A percentile compares a stretch with the other conserved stretches of the same genome.
Evolutionary conservation across 35 echinoderm and acorn worm species (phyloP).

Genomic region (Hemicentrotus pulcherrimus): DNA sequence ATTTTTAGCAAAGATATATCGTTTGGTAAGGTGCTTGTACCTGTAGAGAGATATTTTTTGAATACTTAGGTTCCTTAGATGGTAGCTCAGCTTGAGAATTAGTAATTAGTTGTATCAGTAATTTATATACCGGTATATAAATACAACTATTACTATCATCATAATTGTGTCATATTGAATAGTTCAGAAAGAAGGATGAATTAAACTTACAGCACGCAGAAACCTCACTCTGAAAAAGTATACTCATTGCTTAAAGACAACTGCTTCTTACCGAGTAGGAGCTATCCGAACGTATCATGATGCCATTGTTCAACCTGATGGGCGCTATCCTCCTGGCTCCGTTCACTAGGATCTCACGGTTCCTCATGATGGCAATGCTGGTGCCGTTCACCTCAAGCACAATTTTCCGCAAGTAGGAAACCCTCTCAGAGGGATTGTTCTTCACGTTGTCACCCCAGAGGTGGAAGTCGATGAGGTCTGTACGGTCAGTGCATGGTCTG

Average conservation of each 20-base stretch:
- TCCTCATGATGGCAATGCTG: slow-evolving; percentile 45
- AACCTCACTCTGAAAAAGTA: no score
- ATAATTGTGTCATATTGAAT: no score
- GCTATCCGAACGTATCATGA: slow-evolving; percentile 22
- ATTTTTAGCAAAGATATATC: no score
- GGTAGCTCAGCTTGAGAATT: no score
- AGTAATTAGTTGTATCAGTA: no score
- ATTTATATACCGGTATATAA: no score
- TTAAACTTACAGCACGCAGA: no score
- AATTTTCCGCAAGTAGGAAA: slow-evolving; percentile 52
- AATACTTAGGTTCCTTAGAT: no score
- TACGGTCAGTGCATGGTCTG: slow-evolving; percentile 46
- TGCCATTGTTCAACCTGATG: slow-evolving; percentile 4
- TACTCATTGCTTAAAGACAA: background rate
- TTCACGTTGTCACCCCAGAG: slow-evolving; percentile 67
- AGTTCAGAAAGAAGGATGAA: no score
- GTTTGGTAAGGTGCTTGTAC: no score
- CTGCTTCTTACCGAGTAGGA: slow-evolving; percentile 37
- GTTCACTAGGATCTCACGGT: slow-evolving; percentile 50
- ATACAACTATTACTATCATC: no score
- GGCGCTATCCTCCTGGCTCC: slow-evolving; percentile 55
- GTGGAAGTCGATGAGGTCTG: slow-evolving; percentile 33
- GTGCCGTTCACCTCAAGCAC: slow-evolving; percentile 57
- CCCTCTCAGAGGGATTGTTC: slow-evolving; percentile 60
- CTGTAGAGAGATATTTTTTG: no score